Evolutionary conservation across 2,797 vertebrate genomes (phyloP).

Genomic region (Tenualosa thibaudeaui): DNA sequence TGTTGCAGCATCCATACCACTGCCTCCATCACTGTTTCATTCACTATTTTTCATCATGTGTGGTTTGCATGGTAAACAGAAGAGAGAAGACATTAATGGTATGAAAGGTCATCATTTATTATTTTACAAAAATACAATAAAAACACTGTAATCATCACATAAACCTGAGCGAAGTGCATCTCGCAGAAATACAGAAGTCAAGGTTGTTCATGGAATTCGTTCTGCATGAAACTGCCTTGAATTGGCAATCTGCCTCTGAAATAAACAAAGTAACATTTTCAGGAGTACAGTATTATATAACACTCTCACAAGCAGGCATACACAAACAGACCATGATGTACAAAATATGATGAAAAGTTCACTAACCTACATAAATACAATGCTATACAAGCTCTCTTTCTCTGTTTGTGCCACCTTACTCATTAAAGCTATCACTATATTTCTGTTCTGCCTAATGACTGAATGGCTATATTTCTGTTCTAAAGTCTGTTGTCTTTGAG

Average conservation of each 20-base stretch:
- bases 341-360: background rate
- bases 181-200: background rate
- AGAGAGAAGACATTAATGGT: background rate
- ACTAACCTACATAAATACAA: background rate
- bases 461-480: background rate
- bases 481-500: background rate
- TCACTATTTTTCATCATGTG: background rate
- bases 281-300: background rate
- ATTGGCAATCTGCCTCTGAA: slow-evolving; percentile 76
- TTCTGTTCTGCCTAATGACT: background rate
- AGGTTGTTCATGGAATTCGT: slow-evolving; percentile 80
- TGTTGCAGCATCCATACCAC: no score
- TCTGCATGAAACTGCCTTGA: slow-evolving; percentile 82
- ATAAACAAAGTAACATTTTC: slow-evolving; percentile 44
- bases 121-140: background rate
- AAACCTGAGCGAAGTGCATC: background rate
- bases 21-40: background rate
- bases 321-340: background rate
- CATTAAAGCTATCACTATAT: background rate
- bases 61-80: background rate
- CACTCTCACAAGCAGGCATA: background rate
- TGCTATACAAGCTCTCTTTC: no score
- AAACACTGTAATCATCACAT: background rate
- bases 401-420: background rate
- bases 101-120: background rate